Evolutionary conservation across 2,797 vertebrate species (phyloP), one percentile per base, ranked within the genome.

Genomic region (Cynodonichthys magdalenae): DNA sequence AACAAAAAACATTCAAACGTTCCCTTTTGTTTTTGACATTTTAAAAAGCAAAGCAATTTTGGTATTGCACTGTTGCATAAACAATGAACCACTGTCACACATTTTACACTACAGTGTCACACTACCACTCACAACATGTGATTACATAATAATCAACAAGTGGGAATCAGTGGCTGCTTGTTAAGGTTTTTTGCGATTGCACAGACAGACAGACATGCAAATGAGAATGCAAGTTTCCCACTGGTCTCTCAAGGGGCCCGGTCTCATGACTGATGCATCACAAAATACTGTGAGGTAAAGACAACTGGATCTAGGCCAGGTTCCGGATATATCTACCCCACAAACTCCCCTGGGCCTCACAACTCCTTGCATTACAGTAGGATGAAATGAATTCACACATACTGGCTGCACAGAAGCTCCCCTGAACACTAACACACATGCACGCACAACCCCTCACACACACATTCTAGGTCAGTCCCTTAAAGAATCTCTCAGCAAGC

Each of bases 351-450:
- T 58, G 82, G 77, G 84, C 89, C 89, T 82, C 84, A 66, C 70
- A 79, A 52, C 67, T 83, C 85, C 86, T 90, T 91, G 83, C 83
- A 83, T 84, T 92, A 88, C 86, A 91, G 86, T 91, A 89, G 86
- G 87, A 90, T 88, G 77, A 90, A 84, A 87, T 68, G 65, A 79
- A 62, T 80, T 86, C 84, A 81, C 78, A 84, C 82, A 87, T 77
- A 84, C 60, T 79, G 65, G 80, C 80, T 86, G 82, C 85, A 76
- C 89, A 63, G 79, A 78, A 89, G 80, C 83, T 87, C 53, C 51
- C 48, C 29, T 7, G 9, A 10, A 39, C 36, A 12, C 36, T 11
- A 11, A 39, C 36, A 39, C 11, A 11, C 10, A 11, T 9, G 9
- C 10, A 36, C 34, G 1, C 34, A 10, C 8, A 36, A 7, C 11